These are phyloP conservation scores for Tinea pellionella DNA, from an alignment of 2,888 invertebrate genomes.

Conservation along the genomic window DNA sequence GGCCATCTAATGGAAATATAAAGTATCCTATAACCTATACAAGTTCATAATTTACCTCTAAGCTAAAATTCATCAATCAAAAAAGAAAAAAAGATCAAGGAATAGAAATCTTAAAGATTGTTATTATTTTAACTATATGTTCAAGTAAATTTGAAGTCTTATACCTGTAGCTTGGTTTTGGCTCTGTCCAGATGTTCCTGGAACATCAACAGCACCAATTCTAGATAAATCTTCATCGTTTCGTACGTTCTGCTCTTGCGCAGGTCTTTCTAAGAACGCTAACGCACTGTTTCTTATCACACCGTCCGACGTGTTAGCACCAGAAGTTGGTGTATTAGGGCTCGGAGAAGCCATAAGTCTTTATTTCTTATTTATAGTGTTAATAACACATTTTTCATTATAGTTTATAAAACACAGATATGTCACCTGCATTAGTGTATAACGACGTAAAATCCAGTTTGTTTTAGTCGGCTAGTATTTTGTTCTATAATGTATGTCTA, in stretches of 20 bases:
- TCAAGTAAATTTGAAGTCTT: too few species aligned
- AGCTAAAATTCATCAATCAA: too few species aligned
- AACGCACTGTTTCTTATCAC: conserved; percentile 49
- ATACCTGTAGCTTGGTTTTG: not conserved
- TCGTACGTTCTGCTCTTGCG: conserved; percentile 29
- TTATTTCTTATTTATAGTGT: not conserved
- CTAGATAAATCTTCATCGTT: not conserved
- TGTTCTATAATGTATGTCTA: too few species aligned
- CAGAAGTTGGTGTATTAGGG: not conserved
- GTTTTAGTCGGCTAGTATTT: too few species aligned
- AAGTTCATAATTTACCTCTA: too few species aligned
- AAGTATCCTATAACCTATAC: too few species aligned
- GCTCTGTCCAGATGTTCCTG: not conserved
- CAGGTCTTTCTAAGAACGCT: conserved; percentile 42
- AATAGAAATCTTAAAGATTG: too few species aligned
- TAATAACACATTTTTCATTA: not conserved
- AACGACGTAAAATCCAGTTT: too few species aligned
- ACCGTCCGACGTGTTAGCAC: conserved; percentile 22
- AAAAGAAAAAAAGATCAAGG: too few species aligned
- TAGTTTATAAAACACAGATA: not conserved
- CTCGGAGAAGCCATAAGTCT: not conserved
- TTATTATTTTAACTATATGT: too few species aligned
- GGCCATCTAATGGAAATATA: too few species aligned
- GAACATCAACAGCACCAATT: not conserved
- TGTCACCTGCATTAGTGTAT: not conserved